Evolutionary conservation across 92 coral and sea anemone species (phyloP).

Genomic region (Phenganax stokvisi): DNA sequence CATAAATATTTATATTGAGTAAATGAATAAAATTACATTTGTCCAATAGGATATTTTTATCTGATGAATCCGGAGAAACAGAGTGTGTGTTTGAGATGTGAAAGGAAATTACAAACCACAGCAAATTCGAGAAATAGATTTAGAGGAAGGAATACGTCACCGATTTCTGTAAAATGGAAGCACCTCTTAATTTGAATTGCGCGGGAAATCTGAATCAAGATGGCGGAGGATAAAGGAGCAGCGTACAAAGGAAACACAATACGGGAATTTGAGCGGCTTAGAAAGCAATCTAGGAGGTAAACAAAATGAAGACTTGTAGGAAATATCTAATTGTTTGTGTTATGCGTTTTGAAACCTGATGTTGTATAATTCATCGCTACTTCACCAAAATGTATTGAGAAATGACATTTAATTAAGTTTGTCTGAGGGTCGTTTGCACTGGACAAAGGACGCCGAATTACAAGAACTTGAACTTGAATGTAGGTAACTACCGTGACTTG

Average conservation of each 20-base stretch:
- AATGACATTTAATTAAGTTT: neutral
- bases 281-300: constrained; percentile 28
- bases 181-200: neutral
- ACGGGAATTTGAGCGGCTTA: constrained; percentile 22
- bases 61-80: too few relatives aligned
- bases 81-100: too few relatives aligned
- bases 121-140: neutral
- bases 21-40: neutral
- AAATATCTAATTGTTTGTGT: neutral
- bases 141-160: too few relatives aligned
- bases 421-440: constrained; percentile 34
- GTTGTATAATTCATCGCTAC: too few relatives aligned
- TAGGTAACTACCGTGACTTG: neutral
- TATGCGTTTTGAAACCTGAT: too few relatives aligned
- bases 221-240: constrained; percentile 26
- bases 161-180: neutral
- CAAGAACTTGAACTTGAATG: constrained; percentile 37
- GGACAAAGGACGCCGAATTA: constrained; percentile 27
- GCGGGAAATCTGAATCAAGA: constrained; percentile 25
- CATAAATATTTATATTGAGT: neutral
- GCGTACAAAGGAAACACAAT: constrained; percentile 20
- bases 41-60: neutral
- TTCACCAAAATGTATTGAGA: neutral
- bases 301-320: neutral
- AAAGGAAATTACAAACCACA: neutral